Percentiles rank a stretch among this genome's conserved stretches.
phyloP scores from a whole-genome alignment of 1,140 invertebrate genomes.

The Nixonia krombeini region DNA sequence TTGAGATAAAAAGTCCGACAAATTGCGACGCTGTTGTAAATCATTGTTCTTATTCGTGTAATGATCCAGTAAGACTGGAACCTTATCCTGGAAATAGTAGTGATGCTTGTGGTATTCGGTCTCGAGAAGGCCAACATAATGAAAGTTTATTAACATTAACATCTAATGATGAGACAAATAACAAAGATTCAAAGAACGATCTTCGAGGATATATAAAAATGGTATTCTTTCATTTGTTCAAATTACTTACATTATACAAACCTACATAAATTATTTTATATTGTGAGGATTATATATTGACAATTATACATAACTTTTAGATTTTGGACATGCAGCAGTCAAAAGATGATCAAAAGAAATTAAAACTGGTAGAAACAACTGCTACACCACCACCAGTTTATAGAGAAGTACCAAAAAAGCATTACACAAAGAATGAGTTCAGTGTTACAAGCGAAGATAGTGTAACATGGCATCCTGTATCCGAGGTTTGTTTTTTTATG shows the following conservation, averaged over 20 bases:
- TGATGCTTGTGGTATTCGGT: constrained; percentile 32
- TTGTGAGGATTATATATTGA: no score
- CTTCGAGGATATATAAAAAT: constrained; percentile 66
- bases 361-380: constrained; percentile 40
- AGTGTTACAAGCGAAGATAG: constrained; percentile 60
- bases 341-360: constrained; percentile 50
- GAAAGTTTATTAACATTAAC: constrained; percentile 56
- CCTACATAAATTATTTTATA: no score
- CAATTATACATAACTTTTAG: no score
- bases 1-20: constrained; percentile 50
- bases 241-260: constrained; percentile 8
- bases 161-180: constrained; percentile 57
- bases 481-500: constrained; percentile 48
- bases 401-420: constrained; percentile 62
- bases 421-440: constrained; percentile 60
- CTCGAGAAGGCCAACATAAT: constrained; percentile 48
- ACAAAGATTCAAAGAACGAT: constrained; percentile 59
- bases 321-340: constrained; percentile 65
- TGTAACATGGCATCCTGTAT: constrained; percentile 56
- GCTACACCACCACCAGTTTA: constrained; percentile 52
- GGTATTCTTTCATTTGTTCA: constrained; percentile 46
- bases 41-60: constrained; percentile 43
- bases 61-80: constrained; percentile 53
- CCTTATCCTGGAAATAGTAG: constrained; percentile 16
- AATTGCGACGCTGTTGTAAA: constrained; percentile 54